Conservation (phyloP, 2,113 vertebrate species). For the Micromys minutus region DNA sequence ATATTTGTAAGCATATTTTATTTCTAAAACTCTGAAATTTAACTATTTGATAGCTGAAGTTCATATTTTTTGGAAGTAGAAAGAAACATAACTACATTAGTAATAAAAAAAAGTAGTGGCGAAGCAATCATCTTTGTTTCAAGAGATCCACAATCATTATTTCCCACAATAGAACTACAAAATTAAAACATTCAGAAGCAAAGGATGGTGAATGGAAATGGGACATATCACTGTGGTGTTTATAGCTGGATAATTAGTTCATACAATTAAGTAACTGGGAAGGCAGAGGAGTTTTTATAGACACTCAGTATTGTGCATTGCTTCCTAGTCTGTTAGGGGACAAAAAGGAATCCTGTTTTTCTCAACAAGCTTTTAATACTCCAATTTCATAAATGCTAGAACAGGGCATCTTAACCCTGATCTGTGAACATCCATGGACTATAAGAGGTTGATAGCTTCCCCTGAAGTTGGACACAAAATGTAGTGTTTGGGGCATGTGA, state of each 20-base stretch:
- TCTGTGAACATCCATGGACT: neutral
- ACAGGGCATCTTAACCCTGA: constrained; percentile 36
- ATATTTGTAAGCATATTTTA: neutral
- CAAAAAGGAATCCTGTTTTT: neutral
- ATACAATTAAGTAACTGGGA: constrained; percentile 16
- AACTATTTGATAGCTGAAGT: neutral
- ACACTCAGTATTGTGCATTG: neutral
- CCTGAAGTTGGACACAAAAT: neutral
- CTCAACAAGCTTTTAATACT: neutral
- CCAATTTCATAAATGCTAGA: neutral
- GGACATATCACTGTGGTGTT: neutral
- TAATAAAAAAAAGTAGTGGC: neutral
- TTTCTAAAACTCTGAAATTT: neutral
- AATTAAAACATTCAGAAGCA: constrained; percentile 53
- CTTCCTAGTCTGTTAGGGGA: neutral
- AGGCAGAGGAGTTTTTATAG: neutral
- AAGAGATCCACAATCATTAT: neutral
- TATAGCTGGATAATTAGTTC: constrained; percentile 8
- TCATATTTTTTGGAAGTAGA: constrained; percentile 4
- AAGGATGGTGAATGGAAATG: neutral
- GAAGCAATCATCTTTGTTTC: neutral
- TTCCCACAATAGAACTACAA: neutral
- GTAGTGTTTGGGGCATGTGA: neutral
- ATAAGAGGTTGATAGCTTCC: neutral
- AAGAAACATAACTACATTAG: neutral